A percentile compares a stretch with the other conserved stretches of the same genome.
Evolutionary conservation across 2,888 invertebrate genomes (phyloP).

Genomic region (Standfussiana lucernea): DNA sequence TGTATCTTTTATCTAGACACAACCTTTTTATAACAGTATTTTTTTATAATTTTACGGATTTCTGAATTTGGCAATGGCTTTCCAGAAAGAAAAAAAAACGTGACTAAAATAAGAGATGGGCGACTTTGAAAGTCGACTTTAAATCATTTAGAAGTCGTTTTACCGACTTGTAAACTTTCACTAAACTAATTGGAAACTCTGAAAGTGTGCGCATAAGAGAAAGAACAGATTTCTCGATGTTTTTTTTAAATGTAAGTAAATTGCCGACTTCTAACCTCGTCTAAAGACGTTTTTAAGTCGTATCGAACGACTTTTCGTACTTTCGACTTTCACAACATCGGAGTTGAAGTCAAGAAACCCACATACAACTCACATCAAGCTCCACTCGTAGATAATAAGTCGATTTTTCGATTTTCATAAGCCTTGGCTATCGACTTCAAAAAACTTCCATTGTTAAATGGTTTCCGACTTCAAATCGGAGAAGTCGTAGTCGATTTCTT

Average conservation of each 20-base stretch:
- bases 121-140: slow-evolving; percentile 72
- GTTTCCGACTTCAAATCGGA: slow-evolving; percentile 62
- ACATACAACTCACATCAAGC: slow-evolving; percentile 56
- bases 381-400: slow-evolving; percentile 51
- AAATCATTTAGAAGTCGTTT: slow-evolving; percentile 54
- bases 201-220: slow-evolving; percentile 68
- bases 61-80: slow-evolving; percentile 87
- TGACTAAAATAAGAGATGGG: slow-evolving; percentile 72
- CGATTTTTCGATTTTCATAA: slow-evolving; percentile 48
- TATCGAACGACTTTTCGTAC: slow-evolving; percentile 50
- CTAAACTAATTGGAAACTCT: slow-evolving; percentile 61
- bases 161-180: slow-evolving; percentile 64
- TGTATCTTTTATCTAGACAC: slow-evolving; percentile 89
- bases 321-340: slow-evolving; percentile 52
- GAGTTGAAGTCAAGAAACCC: slow-evolving; percentile 48
- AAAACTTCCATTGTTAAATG: slow-evolving; percentile 54
- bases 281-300: slow-evolving; percentile 68
- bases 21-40: slow-evolving; percentile 88
- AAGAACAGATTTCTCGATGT: slow-evolving; percentile 68
- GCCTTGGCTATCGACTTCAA: slow-evolving; percentile 37
- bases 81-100: slow-evolving; percentile 73
- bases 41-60: slow-evolving; percentile 77
- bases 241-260: slow-evolving; percentile 55
- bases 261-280: slow-evolving; percentile 63
- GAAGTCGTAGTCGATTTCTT: slow-evolving; percentile 62